Evolutionary conservation across 2,113 vertebrate genomes (phyloP), one percentile per base, ranked within the genome.

Genomic region (Motacilla tschutschensis): DNA sequence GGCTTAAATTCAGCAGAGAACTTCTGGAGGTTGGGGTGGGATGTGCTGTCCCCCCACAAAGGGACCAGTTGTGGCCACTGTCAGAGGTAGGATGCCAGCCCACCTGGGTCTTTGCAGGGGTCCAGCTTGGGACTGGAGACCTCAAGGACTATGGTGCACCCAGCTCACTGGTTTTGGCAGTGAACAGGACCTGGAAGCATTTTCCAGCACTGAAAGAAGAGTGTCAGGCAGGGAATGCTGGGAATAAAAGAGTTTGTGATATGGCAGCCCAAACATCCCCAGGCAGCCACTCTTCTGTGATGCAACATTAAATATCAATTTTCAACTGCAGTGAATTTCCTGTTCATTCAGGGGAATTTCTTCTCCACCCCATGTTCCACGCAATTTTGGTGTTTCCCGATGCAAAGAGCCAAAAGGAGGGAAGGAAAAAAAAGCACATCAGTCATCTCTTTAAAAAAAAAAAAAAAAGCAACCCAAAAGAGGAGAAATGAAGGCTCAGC

Each of bases 351-450:
- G 33, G 40, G 76, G 31, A 74, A 77, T 77, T 77, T 75, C 33
- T 55, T 70, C 44, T 77, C 31, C 28, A 7, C 14, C n/a, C 1
- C 0, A 2, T 1, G 3, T 60, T 67, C 33, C 60, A 33, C 0
- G 0, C 2, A 40, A 16, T 63, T 43, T 48, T 71, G 41, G 33
- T 53, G 48, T 41, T 73, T 81, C 73, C 46, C 74, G 60, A 9
- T 5, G 38, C 48, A 85, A 77, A 66, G 8, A 41, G 31, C 8
- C 76, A 85, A 74, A 44, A 74, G 31, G 9, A 36, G n/a, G 12
- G 15, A 25, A 26, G 25, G 13, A 77, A 3, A 9, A 43, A 59
- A 36, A 71, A 51, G 0, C 6, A n/a, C 4, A 14, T 28, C 10
- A 11, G 6, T 7, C 5, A 4, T 19, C 28, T 47, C 5, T 62